phyloP scores from a whole-genome alignment of 2,888 invertebrate species.

The Rhimphoctona megacephalus region DNA sequence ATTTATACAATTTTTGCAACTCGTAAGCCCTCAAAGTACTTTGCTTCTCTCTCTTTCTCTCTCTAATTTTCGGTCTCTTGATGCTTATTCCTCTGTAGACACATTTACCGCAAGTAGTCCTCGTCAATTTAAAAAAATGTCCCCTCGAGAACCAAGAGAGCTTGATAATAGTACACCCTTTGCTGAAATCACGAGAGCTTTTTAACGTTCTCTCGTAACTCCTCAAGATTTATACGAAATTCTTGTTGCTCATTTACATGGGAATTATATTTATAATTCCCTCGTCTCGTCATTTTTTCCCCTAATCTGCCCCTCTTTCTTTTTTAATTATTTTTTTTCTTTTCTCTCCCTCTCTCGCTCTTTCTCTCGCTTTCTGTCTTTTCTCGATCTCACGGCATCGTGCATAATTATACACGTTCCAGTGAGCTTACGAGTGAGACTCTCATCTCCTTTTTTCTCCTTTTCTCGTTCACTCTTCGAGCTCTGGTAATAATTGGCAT shows the following conservation, averaged over 20 bases:
- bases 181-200: constrained; percentile 23
- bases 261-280: constrained; percentile 51
- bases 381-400: constrained; percentile 42
- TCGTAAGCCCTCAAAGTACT: neutral
- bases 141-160: constrained; percentile 34
- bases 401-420: constrained; percentile 57
- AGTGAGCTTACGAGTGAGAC: constrained; percentile 52
- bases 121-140: constrained; percentile 47
- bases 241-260: constrained; percentile 31
- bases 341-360: constrained; percentile 1
- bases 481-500: constrained; percentile 51
- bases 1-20: constrained; percentile 1
- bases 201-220: neutral
- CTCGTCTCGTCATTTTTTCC: constrained; percentile 33
- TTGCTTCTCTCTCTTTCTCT: neutral
- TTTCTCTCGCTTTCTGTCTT: neutral
- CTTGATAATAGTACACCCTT: constrained; percentile 39
- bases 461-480: constrained; percentile 24
- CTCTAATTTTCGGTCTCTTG: constrained; percentile 13
- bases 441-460: constrained; percentile 5
- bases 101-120: constrained; percentile 40
- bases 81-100: constrained; percentile 38
- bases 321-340: constrained; percentile 2
- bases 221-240: constrained; percentile 41
- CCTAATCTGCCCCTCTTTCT: constrained; percentile 18